These are phyloP conservation scores for Drosophila gaucha DNA, from an alignment of 2,888 invertebrate species.

Conservation along the genomic window DNA sequence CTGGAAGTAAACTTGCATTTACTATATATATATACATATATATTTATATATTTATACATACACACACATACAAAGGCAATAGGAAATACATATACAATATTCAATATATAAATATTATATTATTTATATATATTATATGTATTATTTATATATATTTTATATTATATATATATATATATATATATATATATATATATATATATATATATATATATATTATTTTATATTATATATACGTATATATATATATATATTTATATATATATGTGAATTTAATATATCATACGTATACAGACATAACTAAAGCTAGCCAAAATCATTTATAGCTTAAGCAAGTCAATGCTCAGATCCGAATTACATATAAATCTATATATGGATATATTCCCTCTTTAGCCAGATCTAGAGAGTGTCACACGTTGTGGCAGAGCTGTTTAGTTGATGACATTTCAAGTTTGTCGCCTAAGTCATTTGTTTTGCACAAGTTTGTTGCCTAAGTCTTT, in stretches of 20 bases:
- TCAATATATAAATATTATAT: neutral
- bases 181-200: neutral
- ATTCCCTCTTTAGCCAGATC: neutral
- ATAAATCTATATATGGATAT: neutral
- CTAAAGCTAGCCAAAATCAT: too few species aligned
- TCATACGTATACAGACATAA: too few species aligned
- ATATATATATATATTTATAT: neutral
- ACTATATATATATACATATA: neutral
- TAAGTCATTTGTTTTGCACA: slow-evolving; percentile 31
- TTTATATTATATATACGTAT: too few species aligned
- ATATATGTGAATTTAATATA: too few species aligned
- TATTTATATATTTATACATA: neutral
- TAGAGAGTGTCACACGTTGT: neutral
- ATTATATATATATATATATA: neutral
- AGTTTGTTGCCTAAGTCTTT: slow-evolving; percentile 52
- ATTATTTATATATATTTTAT: too few species aligned
- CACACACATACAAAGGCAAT: neutral
- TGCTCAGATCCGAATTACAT: too few species aligned
- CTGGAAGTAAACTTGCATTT: too few species aligned
- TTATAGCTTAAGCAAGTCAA: too few species aligned
- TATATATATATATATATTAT: neutral
- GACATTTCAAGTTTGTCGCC: slow-evolving; percentile 26
- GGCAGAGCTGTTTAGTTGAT: too few species aligned
- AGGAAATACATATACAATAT: too few species aligned
- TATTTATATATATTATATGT: neutral